phyloP scores from a whole-genome alignment of 2,888 invertebrate genomes.

The Arrhopalites spinosus region DNA sequence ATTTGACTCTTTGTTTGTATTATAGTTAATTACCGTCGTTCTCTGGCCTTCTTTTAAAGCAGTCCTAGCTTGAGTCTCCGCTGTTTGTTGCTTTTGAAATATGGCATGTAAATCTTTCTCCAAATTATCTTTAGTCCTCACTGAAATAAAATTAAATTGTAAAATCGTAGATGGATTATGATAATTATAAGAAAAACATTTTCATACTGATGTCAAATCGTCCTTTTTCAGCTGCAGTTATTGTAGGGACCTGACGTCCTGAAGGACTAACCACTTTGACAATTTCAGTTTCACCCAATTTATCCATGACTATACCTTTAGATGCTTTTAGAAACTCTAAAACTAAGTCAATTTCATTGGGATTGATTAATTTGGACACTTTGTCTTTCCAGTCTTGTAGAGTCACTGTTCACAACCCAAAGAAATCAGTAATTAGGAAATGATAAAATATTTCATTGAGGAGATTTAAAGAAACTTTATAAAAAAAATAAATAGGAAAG shows the following conservation, averaged over 20 bases:
- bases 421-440: no score
- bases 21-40: constrained; percentile 45
- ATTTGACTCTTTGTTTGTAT: no score
- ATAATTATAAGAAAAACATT: no score
- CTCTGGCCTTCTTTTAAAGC: constrained; percentile 46
- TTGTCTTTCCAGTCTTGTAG: constrained; percentile 39
- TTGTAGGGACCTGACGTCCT: constrained; percentile 25
- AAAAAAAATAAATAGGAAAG: no score
- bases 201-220: constrained; percentile 51
- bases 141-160: no score
- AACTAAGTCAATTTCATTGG: constrained; percentile 41
- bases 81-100: constrained; percentile 34
- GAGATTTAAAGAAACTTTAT: no score
- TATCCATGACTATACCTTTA: constrained; percentile 39
- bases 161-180: no score
- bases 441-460: no score
- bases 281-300: constrained; percentile 46
- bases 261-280: constrained; percentile 36
- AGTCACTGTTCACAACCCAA: no score
- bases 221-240: constrained; percentile 49
- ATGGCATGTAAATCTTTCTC: constrained; percentile 45
- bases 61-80: constrained; percentile 38
- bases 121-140: constrained; percentile 43
- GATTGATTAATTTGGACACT: constrained; percentile 28
- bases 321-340: constrained; percentile 36